Conservation (phyloP, 2,113 vertebrate genomes). For the Leucoraja erinaceus region DNA sequence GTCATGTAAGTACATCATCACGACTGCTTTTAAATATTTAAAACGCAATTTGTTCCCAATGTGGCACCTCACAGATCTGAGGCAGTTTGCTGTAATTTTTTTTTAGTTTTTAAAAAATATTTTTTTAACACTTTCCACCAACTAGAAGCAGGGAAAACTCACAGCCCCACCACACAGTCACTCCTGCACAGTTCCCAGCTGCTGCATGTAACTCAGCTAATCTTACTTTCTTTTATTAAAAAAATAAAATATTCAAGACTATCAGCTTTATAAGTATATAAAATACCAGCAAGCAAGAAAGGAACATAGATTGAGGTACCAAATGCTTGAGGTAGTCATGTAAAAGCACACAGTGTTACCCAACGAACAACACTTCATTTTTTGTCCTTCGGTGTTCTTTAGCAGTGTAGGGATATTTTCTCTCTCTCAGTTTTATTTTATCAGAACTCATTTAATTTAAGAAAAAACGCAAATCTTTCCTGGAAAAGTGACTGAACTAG, state of each 20-base stretch:
- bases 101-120: conserved; percentile 48
- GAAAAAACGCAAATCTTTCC: conserved; percentile 22
- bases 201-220: conserved; percentile 59
- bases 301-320: conserved; percentile 61
- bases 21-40: conserved; percentile 22
- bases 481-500: conserved; percentile 52
- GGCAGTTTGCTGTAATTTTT: conserved; percentile 50
- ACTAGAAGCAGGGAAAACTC: conserved; percentile 44
- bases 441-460: conserved; percentile 30
- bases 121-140: conserved; percentile 36
- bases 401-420: conserved; percentile 6
- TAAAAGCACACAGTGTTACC: conserved; percentile 22
- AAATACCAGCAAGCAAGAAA: conserved; percentile 66
- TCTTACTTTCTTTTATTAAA: conserved; percentile 76
- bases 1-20: conserved; percentile 11
- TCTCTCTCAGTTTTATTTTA: conserved; percentile 1
- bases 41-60: conserved; percentile 36
- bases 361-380: background rate
- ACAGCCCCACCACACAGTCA: conserved; percentile 53
- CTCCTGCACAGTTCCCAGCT: conserved; percentile 57
- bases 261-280: conserved; percentile 72
- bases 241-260: conserved; percentile 97
- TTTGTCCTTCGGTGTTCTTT: conserved; percentile 16
- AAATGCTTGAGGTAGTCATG: conserved; percentile 77
- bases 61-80: conserved; percentile 24